Conservation (phyloP, 2,113 vertebrate genomes). For the Tachuris rubrigastra region DNA sequence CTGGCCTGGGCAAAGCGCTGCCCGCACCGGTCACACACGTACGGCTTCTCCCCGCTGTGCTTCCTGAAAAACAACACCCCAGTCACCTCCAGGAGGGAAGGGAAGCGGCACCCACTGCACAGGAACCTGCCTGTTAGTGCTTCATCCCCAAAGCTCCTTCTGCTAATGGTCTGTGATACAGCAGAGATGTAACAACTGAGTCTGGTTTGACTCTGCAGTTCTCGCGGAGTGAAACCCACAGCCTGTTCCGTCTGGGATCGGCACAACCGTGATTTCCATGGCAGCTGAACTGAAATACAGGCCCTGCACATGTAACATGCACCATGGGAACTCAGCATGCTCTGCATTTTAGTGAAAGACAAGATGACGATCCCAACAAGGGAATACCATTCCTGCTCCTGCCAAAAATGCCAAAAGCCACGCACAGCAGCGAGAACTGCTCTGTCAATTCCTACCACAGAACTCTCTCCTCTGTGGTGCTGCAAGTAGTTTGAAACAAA, state of each 20-base stretch:
- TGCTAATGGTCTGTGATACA: accelerated
- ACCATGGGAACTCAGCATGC: accelerated
- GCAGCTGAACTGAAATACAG: neutral
- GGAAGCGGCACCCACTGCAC: accelerated
- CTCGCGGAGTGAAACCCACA: accelerated
- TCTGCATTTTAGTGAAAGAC: neutral
- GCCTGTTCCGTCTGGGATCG: neutral
- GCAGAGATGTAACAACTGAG: accelerated
- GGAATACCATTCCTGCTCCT: neutral
- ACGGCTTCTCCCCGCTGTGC: constrained; percentile 97
- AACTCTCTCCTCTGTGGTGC: neutral
- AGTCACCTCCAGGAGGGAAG: neutral
- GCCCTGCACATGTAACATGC: accelerated
- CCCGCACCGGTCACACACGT: constrained; percentile 92
- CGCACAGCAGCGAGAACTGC: neutral
- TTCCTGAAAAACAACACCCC: constrained; percentile 73
- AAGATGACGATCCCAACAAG: neutral
- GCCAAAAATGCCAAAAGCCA: neutral
- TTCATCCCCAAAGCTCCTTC: neutral
- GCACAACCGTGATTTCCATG: accelerated
- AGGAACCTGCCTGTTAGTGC: neutral
- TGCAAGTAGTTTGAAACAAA: neutral
- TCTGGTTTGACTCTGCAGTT: neutral
- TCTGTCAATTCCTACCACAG: neutral
- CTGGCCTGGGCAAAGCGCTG: constrained; percentile 97